phyloP scores from a whole-genome alignment of 2,113 vertebrate species.

The Colinus virginianus region DNA sequence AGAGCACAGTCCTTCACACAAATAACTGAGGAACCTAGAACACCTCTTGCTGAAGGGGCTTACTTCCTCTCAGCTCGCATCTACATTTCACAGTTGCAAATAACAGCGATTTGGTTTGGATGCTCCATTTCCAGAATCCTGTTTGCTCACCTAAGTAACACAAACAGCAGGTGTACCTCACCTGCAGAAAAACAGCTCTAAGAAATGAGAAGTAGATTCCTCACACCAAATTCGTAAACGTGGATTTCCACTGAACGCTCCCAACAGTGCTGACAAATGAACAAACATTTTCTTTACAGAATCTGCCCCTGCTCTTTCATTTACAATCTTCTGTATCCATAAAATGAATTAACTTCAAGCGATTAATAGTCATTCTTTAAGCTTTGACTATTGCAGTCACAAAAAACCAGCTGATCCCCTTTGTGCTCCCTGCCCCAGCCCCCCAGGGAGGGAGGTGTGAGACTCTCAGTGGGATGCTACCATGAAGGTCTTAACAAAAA shows the following conservation, averaged over 20 bases:
- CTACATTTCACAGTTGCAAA: background rate
- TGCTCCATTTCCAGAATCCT: background rate
- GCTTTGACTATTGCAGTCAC: background rate
- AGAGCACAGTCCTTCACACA: background rate
- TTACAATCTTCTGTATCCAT: background rate
- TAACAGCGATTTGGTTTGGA: background rate
- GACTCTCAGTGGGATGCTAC: background rate
- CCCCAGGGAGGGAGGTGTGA: background rate
- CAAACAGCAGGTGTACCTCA: background rate
- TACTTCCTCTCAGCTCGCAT: background rate
- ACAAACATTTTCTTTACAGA: background rate
- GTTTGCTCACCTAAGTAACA: fast-evolving
- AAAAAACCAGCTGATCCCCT: background rate
- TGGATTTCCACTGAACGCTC: background rate
- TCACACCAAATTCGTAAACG: background rate
- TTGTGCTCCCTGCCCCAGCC: background rate
- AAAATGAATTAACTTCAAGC: background rate
- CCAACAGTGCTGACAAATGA: background rate
- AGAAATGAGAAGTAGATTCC: background rate
- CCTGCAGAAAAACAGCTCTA: background rate
- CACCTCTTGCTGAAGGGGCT: background rate
- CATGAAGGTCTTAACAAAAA: background rate
- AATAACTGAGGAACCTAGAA: background rate
- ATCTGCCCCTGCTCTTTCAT: background rate
- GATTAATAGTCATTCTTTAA: background rate